Conservation (phyloP, 2,113 vertebrate genomes). For the Corythoichthys haematopterus region DNA sequence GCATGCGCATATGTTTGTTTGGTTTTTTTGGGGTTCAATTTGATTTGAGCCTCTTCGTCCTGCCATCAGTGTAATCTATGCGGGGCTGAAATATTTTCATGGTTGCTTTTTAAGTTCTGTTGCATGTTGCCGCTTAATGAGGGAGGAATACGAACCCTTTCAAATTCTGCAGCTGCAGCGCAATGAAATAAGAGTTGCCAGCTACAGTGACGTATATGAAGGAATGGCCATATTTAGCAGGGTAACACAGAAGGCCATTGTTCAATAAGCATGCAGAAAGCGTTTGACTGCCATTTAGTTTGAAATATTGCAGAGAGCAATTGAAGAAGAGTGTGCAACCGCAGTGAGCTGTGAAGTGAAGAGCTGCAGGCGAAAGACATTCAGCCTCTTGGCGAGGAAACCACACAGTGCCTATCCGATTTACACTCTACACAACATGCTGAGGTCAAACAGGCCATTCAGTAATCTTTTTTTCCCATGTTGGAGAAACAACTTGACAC, state of each 20-base stretch:
- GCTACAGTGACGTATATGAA: not conserved
- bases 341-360: not conserved
- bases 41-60: not conserved
- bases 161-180: not conserved
- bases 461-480: not conserved
- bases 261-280: not conserved
- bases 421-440: not conserved
- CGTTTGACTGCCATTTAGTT: conserved; percentile 1
- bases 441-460: not conserved
- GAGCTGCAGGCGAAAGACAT: not conserved
- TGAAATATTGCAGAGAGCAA: conserved; percentile 6
- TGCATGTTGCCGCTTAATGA: not conserved
- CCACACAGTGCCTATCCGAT: not conserved
- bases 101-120: not conserved
- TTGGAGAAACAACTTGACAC: not conserved
- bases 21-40: not conserved
- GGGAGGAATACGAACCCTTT: not conserved
- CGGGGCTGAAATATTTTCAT: not conserved
- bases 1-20: not conserved
- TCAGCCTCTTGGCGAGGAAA: not conserved
- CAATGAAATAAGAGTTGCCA: not conserved
- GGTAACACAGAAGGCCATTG: conserved; percentile 4
- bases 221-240: not conserved
- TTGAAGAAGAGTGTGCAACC: not conserved
- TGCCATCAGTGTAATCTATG: not conserved